Evolutionary conservation across 2,113 vertebrate genomes (phyloP).

Genomic region (Vidua macroura): DNA sequence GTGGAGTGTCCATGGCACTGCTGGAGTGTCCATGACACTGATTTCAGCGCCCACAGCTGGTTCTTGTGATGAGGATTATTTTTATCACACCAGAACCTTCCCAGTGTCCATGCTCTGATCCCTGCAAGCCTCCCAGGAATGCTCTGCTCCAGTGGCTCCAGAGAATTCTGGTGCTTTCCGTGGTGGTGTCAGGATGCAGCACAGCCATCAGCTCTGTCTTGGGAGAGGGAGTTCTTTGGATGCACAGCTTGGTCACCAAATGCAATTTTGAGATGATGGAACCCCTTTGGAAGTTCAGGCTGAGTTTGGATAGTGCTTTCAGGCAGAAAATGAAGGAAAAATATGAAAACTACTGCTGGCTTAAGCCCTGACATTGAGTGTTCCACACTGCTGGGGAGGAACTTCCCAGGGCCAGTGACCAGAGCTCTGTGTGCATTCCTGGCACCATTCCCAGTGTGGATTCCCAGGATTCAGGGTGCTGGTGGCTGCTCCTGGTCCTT

Average conservation of each 20-base stretch:
- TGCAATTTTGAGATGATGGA: rapidly evolving
- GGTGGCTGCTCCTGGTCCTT: neutral
- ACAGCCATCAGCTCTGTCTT: neutral
- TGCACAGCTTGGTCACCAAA: rapidly evolving
- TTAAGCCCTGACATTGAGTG: neutral
- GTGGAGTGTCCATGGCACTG: too few species aligned
- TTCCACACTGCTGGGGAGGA: rapidly evolving
- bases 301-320: neutral
- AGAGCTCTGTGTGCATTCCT: rapidly evolving
- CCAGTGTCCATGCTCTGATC: neutral
- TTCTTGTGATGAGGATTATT: neutral
- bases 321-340: neutral
- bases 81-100: neutral
- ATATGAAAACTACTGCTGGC: rapidly evolving
- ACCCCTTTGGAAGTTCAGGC: neutral
- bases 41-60: neutral
- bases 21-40: neutral
- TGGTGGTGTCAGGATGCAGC: neutral
- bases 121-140: neutral
- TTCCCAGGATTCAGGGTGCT: neutral
- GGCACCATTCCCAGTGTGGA: rapidly evolving
- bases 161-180: rapidly evolving
- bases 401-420: neutral
- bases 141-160: neutral
- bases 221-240: neutral